Conservation (phyloP, 2,113 vertebrate species). For the Castor canadensis region DNA sequence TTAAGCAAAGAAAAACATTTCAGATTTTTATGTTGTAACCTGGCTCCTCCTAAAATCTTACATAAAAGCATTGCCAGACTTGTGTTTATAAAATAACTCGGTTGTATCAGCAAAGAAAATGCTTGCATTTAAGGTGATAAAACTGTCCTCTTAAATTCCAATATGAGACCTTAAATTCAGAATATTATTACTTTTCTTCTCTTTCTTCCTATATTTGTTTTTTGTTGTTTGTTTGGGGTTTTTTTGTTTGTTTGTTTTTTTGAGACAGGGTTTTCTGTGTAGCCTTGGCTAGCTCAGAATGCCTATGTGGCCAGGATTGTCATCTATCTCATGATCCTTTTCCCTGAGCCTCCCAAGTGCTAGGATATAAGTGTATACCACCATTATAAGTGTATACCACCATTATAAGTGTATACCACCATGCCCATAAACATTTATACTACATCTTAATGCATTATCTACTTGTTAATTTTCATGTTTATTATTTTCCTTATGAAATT, state of each 20-base stretch:
- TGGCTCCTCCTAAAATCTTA: constrained; percentile 18
- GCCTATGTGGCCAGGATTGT: not conserved
- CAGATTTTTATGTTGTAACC: constrained; percentile 22
- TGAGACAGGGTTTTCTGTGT: not conserved
- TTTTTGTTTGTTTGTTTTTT: not conserved
- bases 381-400: not conserved
- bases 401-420: not conserved
- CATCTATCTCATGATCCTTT: not conserved
- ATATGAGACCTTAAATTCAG: not conserved
- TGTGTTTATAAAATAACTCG: constrained; percentile 30
- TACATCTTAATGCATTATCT: not conserved
- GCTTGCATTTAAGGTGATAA: not conserved
- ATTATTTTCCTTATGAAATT: constrained; percentile 40
- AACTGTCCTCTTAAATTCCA: not conserved
- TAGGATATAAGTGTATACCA: not conserved
- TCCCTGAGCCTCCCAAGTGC: not conserved
- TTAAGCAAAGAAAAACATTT: constrained; percentile 22
- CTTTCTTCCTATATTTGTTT: too few relatives aligned
- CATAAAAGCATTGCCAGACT: not conserved
- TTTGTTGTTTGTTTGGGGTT: not conserved
- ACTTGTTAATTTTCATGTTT: not conserved
- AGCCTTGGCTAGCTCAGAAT: too few relatives aligned
- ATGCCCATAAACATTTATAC: not conserved
- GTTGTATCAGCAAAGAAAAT: constrained; percentile 29
- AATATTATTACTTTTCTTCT: not conserved